Evolutionary conservation across 2,888 invertebrate species (phyloP), one percentile per base, ranked within the genome.

Genomic region (Dastarcus helophoroides): DNA sequence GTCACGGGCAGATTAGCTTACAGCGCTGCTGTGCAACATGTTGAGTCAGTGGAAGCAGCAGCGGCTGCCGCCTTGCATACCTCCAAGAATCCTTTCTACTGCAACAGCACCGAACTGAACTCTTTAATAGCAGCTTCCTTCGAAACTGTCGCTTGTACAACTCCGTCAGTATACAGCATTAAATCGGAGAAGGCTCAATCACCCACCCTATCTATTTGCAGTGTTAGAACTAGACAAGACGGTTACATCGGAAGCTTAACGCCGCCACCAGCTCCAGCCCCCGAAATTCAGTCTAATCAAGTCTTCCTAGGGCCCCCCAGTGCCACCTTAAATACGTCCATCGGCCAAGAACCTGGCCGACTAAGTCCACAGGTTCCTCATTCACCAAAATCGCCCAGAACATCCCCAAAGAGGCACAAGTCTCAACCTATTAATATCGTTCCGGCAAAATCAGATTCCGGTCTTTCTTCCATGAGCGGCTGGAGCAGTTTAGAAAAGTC

Each of bases 401-500:
- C 73, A 2, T 80, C 80, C 17, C 79, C 79, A 12, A 80, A 79
- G 51, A 71, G 77, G 47, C 56, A 69, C 11, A 72, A 71, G 53
- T 69, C 75, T 42, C 60, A 63, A 36, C 68, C 68, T 40, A 69
- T 67, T 14, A 75, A 73, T 51, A 77, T 79, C 37, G 74, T 76
- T 2, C 71, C 79, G 3, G 78, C 81, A 2, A 86, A 85, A 57
- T 86, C 86, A 1, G 86, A 88, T 56, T 86, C 86, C 1, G 86
- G 86, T 0, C 62, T 88, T 29, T 85, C 85, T 0, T 86, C 86
- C 4, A 80, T 86, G 78, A 85, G 83, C 51, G 84, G 85, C 3
- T 81, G 85, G 74, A 83, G 83, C 7, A 83, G 82, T 52, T 63
- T 84, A 48, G 85, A 86, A 57, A 85, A 85, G 62, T 84, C 85